Evolutionary conservation across 1,140 invertebrate genomes (phyloP).

Genomic region (Cyclargus thomasi): DNA sequence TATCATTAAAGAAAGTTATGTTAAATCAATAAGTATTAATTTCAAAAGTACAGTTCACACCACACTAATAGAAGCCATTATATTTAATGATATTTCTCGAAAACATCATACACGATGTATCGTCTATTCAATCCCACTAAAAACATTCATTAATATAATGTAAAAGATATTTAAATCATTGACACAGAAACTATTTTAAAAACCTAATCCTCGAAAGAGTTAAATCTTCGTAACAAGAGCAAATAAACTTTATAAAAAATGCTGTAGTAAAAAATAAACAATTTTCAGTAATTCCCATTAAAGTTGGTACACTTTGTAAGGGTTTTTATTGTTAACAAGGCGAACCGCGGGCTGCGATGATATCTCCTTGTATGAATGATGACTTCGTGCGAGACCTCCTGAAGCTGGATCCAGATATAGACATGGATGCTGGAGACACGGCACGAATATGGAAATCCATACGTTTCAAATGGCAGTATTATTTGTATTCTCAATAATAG

Average conservation of each 20-base stretch:
- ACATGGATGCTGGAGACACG: slow-evolving; percentile 53
- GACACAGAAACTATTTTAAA: not conserved
- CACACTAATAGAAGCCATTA: not conserved
- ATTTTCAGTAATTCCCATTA: not conserved
- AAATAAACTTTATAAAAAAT: not conserved
- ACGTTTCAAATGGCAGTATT: slow-evolving; percentile 30
- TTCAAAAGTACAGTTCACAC: not conserved
- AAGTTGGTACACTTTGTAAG: slow-evolving; percentile 38
- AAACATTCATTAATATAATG: slow-evolving; percentile 1
- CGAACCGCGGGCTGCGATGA: slow-evolving; percentile 63
- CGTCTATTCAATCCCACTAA: not conserved
- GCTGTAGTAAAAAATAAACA: not conserved
- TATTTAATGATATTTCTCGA: not conserved
- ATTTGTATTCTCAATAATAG: slow-evolving; percentile 15
- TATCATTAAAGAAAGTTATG: not conserved
- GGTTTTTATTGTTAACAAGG: slow-evolving; percentile 74
- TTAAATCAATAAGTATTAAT: not conserved
- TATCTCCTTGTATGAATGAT: slow-evolving; percentile 72
- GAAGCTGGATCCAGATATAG: slow-evolving; percentile 55
- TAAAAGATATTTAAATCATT: not conserved
- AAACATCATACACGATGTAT: not conserved
- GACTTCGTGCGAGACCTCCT: slow-evolving; percentile 68
- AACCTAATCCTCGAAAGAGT: too few relatives aligned
- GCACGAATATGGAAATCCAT: slow-evolving; percentile 59
- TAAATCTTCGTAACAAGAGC: too few relatives aligned